Conservation (phyloP, 2,113 vertebrate genomes). For the Microcebus jonahi region DNA sequence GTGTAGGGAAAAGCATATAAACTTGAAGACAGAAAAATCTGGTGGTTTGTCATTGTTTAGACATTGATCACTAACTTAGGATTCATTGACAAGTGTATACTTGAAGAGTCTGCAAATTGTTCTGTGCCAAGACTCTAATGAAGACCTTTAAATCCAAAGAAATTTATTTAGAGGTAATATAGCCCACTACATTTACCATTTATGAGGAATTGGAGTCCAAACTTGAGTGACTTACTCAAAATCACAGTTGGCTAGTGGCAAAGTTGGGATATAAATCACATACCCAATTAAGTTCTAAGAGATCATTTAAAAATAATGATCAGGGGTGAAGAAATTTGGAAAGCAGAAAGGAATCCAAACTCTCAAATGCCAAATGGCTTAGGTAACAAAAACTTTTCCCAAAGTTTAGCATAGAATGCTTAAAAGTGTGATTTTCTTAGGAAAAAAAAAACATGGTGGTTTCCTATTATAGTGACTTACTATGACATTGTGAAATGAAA, state of each 20-base stretch:
- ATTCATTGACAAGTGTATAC: not conserved
- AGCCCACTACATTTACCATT: not conserved
- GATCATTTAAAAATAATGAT: not conserved
- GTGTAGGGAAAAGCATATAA: too few relatives aligned
- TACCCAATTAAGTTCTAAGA: not conserved
- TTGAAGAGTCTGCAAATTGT: not conserved
- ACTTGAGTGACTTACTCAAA: not conserved
- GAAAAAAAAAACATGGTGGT: not conserved
- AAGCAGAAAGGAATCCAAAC: not conserved
- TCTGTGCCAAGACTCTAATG: not conserved
- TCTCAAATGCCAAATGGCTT: not conserved
- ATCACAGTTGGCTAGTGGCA: not conserved
- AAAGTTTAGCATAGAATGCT: not conserved
- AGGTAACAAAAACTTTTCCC: not conserved
- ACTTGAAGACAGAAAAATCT: not conserved
- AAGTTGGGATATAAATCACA: not conserved
- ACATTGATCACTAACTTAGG: not conserved
- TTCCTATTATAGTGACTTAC: slow-evolving; percentile 40
- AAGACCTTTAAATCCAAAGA: not conserved
- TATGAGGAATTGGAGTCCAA: not conserved
- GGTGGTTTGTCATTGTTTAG: not conserved
- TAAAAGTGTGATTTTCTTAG: not conserved
- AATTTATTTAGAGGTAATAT: not conserved
- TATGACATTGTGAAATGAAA: slow-evolving; percentile 31
- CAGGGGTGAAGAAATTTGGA: not conserved